Base-by-base conservation (phyloP, 2,797 vertebrate species). In the Champsocephalus esox region DNA sequence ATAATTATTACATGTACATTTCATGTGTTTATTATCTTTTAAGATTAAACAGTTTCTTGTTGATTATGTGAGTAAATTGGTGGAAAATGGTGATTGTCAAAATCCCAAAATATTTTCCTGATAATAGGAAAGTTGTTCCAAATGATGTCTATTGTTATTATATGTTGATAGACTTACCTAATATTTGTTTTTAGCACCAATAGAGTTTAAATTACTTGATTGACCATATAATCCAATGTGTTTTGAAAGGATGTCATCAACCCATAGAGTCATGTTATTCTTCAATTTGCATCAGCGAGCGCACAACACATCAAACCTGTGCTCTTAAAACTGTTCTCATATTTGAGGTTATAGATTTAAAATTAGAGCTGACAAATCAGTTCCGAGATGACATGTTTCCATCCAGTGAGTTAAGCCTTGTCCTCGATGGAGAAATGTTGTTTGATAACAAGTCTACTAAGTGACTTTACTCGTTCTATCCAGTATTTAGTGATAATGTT, bases 401-500 rank as follows among this genome's bases (percentile, higher is more conserved):
- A 73, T 85, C 58, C 13, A 14, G 61, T 24, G 56, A 73, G 62
- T 10, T 76, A 56, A 85, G 73, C 76, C 60, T 21, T 28, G 24
- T 74, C 79, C 68, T 84, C 32, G 0, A 56, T 62, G 69, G 50
- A 2, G 46, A 58, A 48, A 61, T 50, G 16, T 56, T 76, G 78
- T 68, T 79, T 73, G 65, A 81, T 78, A 72, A 70, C 44, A 70
- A 60, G 63, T 70, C 60, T 68, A 2, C 51, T 57, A 55, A 83
- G 65, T 75, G 54, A 81, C 74, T 80, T 62, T 63, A 66, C 44
- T 9, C 41, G 51, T 43, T 81, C 55, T 73, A 75, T 84, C 59
- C 69, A 44, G 73, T 67, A 77, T 79, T 82, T 56, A 73, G 81
- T 70, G 82, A 86, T 86, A 82, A 74, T 75, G 70, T 77, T 78